Evolutionary conservation across 2,797 vertebrate species (phyloP).

Genomic region (Diplodus sargus): DNA sequence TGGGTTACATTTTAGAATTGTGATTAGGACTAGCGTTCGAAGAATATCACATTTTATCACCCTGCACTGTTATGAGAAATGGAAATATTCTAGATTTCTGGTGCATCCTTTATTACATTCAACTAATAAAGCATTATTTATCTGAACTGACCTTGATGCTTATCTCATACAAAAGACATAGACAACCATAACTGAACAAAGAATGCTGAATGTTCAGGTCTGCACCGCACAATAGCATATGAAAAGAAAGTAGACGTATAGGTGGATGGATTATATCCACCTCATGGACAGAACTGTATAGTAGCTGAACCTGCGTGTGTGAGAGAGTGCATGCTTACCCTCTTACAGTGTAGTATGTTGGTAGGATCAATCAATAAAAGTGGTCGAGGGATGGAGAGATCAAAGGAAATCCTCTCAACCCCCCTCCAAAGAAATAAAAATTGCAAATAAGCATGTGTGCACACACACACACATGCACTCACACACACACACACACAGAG

Average conservation of each 20-base stretch:
- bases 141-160: neutral
- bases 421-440: neutral
- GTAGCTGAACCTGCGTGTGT: neutral
- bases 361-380: constrained; percentile 61
- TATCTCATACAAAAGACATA: no score
- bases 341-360: constrained; percentile 30
- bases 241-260: no score
- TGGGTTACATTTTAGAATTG: constrained; percentile 17
- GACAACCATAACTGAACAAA: no score
- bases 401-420: constrained; percentile 62
- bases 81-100: no score
- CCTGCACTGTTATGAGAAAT: no score
- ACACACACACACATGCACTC: neutral
- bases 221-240: no score
- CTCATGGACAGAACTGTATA: neutral
- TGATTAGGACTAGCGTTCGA: neutral
- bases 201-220: no score
- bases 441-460: neutral
- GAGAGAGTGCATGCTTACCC: neutral
- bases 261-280: no score
- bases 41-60: no score
- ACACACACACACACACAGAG: constrained; percentile 6
- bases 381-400: constrained; percentile 55
- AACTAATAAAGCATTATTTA: no score
- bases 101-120: no score